These are phyloP conservation scores for Melopsittacus undulatus DNA, from an alignment of 2,797 vertebrate genomes.

Conservation along the genomic window DNA sequence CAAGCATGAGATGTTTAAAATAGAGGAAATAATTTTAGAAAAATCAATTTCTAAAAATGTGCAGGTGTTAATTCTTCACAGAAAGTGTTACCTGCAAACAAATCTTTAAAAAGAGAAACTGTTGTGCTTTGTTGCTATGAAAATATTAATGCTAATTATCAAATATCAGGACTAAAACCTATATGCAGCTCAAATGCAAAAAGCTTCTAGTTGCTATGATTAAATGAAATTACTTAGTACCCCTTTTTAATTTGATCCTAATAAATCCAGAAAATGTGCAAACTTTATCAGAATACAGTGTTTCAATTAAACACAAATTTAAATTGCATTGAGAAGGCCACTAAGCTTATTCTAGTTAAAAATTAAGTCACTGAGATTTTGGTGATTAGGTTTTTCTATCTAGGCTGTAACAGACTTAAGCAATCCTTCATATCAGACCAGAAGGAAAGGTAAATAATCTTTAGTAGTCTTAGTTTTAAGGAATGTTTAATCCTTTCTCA, in stretches of 20 bases:
- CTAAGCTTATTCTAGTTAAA: neutral
- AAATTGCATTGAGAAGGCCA: neutral
- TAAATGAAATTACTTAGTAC: neutral
- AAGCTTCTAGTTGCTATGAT: neutral
- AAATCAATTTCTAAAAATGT: constrained; percentile 6
- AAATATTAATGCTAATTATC: constrained; percentile 50
- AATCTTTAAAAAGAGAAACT: neutral
- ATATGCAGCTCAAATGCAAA: neutral
- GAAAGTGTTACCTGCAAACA: constrained; percentile 2
- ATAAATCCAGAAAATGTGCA: neutral
- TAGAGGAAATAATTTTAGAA: constrained; percentile 4
- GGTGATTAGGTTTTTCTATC: neutral
- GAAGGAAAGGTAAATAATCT: neutral
- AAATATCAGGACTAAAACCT: neutral
- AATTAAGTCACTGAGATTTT: neutral
- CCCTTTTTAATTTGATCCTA: neutral
- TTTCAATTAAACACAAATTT: neutral
- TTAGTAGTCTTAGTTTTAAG: neutral
- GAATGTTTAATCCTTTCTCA: neutral
- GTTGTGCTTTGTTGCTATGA: neutral
- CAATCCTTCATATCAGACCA: neutral
- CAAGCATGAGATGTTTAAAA: neutral
- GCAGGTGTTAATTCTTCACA: neutral
- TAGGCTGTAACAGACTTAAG: neutral
- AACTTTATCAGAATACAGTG: neutral